These are phyloP conservation scores for Gavialis gangeticus DNA, from an alignment of 2,113 vertebrate genomes.

Conservation along the genomic window DNA sequence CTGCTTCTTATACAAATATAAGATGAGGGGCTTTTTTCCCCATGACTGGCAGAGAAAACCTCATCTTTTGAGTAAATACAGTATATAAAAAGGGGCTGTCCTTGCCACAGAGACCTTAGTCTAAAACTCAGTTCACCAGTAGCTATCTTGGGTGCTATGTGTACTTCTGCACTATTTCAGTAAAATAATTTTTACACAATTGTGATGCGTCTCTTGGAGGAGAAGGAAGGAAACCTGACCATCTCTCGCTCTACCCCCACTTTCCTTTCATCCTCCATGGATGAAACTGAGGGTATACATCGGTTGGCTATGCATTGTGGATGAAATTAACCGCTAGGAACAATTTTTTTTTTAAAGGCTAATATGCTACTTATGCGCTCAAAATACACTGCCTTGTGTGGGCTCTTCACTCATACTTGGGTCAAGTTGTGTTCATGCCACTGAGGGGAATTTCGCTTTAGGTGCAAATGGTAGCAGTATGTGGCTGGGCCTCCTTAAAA, in stretches of 20 bases:
- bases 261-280: background rate
- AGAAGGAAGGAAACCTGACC: background rate
- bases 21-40: too few species aligned
- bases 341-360: background rate
- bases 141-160: background rate
- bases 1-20: too few species aligned
- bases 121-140: background rate
- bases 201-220: background rate
- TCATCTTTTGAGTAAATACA: too few species aligned
- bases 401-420: too few species aligned
- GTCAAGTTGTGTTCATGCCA: background rate
- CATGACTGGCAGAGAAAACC: too few species aligned
- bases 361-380: fast-evolving
- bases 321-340: background rate
- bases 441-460: background rate
- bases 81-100: background rate
- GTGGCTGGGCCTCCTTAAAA: background rate
- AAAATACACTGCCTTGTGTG: background rate
- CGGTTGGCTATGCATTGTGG: background rate
- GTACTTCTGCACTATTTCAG: background rate
- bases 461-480: background rate
- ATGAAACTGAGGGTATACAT: background rate
- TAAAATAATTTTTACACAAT: background rate
- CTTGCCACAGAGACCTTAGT: background rate
- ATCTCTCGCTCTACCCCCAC: background rate